Percentiles rank a stretch among this genome's conserved stretches.
Conservation (phyloP, 2,113 vertebrate genomes). For the Seriola quinqueradiata region DNA sequence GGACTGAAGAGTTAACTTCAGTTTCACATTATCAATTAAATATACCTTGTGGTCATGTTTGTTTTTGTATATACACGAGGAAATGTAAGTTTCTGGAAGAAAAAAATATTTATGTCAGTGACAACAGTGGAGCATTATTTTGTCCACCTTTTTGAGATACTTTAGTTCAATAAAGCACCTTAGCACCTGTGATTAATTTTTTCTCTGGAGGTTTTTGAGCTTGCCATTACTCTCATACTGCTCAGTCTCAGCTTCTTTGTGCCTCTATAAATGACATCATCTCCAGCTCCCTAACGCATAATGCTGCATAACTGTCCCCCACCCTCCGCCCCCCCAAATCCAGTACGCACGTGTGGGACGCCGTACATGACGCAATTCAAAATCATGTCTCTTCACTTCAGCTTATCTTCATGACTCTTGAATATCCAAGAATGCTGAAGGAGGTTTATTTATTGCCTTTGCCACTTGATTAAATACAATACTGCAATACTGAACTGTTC, state of each 20-base stretch:
- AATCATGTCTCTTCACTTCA: slow-evolving; percentile 38
- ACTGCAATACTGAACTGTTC: neutral
- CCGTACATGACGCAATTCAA: slow-evolving; percentile 69
- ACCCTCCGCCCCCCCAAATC: slow-evolving; percentile 38
- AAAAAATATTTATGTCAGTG: slow-evolving; percentile 67
- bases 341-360: slow-evolving; percentile 64
- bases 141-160: slow-evolving; percentile 76
- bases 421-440: neutral
- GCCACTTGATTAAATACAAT: neutral
- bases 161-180: slow-evolving; percentile 88
- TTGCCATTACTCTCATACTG: slow-evolving; percentile 58
- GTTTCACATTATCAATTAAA: slow-evolving; percentile 61
- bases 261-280: slow-evolving; percentile 82
- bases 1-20: slow-evolving; percentile 44
- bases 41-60: slow-evolving; percentile 69
- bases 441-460: slow-evolving; percentile 12
- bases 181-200: slow-evolving; percentile 80
- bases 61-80: slow-evolving; percentile 73
- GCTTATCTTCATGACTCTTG: slow-evolving; percentile 29
- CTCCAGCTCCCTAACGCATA: slow-evolving; percentile 69
- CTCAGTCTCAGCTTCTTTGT: slow-evolving; percentile 75
- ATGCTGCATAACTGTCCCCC: slow-evolving; percentile 57
- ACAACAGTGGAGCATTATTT: slow-evolving; percentile 74
- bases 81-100: slow-evolving; percentile 68
- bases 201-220: slow-evolving; percentile 59